phyloP scores from a whole-genome alignment of 2,797 vertebrate species.

The Sciurus vulgaris region DNA sequence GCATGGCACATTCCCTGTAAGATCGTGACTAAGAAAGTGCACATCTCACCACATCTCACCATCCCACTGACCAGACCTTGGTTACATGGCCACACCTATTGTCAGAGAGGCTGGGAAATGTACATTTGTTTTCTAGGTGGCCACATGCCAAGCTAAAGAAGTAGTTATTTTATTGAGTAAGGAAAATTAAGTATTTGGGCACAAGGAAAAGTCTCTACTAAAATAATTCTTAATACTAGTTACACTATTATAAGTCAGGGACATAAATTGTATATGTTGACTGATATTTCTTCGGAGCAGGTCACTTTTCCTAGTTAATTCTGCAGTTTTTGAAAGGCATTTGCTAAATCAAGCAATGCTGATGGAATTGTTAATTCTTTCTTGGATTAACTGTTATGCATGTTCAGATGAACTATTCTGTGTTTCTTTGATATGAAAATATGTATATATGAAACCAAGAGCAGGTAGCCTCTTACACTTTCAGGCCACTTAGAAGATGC shows the following conservation, averaged over 20 bases:
- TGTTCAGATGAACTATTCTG: background rate
- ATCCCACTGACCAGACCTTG: background rate
- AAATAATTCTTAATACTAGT: background rate
- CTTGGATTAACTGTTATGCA: background rate
- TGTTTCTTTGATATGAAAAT: background rate
- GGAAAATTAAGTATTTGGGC: background rate
- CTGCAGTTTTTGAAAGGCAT: background rate
- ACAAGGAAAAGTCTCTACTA: background rate
- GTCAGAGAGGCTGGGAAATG: background rate
- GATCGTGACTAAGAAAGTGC: background rate
- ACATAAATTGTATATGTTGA: background rate
- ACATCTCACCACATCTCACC: background rate
- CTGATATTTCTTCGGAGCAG: background rate
- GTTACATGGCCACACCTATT: background rate
- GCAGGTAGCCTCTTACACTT: background rate
- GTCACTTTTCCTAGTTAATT: background rate
- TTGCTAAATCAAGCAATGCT: background rate
- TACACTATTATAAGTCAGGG: background rate
- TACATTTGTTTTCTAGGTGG: background rate
- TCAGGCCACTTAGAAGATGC: background rate
- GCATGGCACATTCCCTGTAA: background rate
- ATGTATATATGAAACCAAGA: background rate
- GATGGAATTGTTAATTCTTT: background rate
- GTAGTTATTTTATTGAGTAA: background rate
- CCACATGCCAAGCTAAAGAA: background rate